Base-by-base conservation (phyloP, 2,113 vertebrate species). In the Caranx ignobilis region DNA sequence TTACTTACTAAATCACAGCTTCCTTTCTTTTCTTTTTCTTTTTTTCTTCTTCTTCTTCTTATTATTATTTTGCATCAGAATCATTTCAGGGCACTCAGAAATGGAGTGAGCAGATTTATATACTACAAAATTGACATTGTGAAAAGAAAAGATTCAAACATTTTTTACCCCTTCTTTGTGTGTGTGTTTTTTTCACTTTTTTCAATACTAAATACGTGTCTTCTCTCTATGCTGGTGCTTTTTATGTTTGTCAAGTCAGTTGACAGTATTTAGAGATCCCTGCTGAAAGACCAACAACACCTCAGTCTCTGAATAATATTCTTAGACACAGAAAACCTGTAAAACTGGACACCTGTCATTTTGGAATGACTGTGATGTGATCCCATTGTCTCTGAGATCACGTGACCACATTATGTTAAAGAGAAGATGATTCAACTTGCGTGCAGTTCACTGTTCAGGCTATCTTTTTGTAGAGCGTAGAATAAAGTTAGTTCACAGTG, bases 261-360 rank as follows among this genome's bases (percentile, higher is more conserved):
- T 63, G 7, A 71, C 26, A 37, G 57, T 26, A 31, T 1, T 63
- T n/a, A 50, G 6, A 75, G 3, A 52, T 15, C 15, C 4, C 0
- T 57, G 6, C 55, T 71, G 4, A 63, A 37, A 66, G 31, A 12
- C 7, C 18, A 70, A 7, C 11, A 35, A 10, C n/a, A 43, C 31
- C 7, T 62, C 15, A 52, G 37, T 21, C 45, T 68, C 31, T 26
- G 5, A 34, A 5, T 2, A 43, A 13, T 37, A 54, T 34, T 43
- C 73, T 71, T 56, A 41, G 41, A 69, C 37, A 71, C 18, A 68
- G 21, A 81, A 78, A 87, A 93, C 89, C 78, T 73, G 91, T 87
- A 88, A 79, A 89, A 88, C 90, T 59, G 61, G 86, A 80, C 45
- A 47, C 11, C 4, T 68, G 19, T 70, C 34, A 70, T 31, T 35